phyloP scores from a whole-genome alignment of 2,797 vertebrate genomes.

The Erpetoichthys calabaricus region DNA sequence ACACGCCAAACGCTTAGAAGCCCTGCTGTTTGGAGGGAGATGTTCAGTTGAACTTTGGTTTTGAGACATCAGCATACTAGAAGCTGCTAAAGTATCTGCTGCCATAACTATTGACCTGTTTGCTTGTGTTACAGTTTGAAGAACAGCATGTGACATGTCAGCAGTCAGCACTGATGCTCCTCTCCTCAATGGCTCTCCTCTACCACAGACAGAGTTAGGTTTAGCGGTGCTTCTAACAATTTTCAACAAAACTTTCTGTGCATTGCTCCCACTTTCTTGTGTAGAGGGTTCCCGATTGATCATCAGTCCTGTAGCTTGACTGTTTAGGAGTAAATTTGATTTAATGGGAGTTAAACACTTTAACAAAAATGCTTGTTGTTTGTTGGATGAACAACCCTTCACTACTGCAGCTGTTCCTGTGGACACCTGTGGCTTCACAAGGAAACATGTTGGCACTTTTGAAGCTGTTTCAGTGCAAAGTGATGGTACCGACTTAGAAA shows the following conservation, averaged over 20 bases:
- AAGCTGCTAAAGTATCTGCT: slow-evolving; percentile 43
- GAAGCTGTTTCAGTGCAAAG: slow-evolving; percentile 22
- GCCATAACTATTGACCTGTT: slow-evolving; percentile 35
- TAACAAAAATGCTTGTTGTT: slow-evolving; percentile 45
- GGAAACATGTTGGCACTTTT: slow-evolving; percentile 15
- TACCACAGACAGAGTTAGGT: slow-evolving; percentile 23
- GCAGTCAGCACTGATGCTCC: slow-evolving; percentile 30
- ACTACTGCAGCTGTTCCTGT: neutral
- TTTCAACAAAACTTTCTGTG: slow-evolving; percentile 44
- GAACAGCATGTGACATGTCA: slow-evolving; percentile 29
- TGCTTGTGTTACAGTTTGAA: slow-evolving; percentile 29
- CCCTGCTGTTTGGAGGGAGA: no score
- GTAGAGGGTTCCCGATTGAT: slow-evolving; percentile 40
- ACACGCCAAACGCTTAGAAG: no score
- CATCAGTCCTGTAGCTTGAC: slow-evolving; percentile 31
- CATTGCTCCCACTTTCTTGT: slow-evolving; percentile 51
- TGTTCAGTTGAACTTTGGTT: slow-evolving; percentile 22
- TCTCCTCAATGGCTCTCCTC: slow-evolving; percentile 23
- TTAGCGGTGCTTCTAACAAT: slow-evolving; percentile 37
- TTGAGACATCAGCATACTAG: slow-evolving; percentile 40
- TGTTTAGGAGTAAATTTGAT: slow-evolving; percentile 30
- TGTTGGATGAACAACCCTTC: slow-evolving; percentile 31
- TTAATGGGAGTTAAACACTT: slow-evolving; percentile 51
- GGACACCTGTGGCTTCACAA: slow-evolving; percentile 2
- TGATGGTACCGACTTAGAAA: slow-evolving; percentile 24